Base-by-base conservation (phyloP, 2,113 vertebrate genomes). In the Zeus faber region DNA sequence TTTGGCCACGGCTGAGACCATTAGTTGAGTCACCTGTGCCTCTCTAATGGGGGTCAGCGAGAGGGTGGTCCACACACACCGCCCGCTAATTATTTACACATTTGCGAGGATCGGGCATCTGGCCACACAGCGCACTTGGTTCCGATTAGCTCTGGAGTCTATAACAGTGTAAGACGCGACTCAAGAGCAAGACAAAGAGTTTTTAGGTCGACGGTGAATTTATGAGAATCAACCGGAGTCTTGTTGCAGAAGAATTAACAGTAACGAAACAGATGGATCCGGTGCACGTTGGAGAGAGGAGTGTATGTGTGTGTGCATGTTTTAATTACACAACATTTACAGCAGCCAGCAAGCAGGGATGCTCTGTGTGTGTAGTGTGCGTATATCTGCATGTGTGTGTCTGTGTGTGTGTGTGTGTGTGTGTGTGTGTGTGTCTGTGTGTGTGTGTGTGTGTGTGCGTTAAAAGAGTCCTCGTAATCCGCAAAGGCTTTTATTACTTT, bases 21-120 rank as follows among this genome's bases (percentile, higher is more conserved):
- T 86, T 82, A 86, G 57, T 5, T 31, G 16, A 76, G 73, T 88
- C 86, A 85, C 79, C 83, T 84, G 84, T 79, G 77, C 52, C 47
- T 65, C 68, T 73, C 76, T 78, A 80, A 76, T 74, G 67, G 77
- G 29, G 76, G 75, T 80, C 70, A 72, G 65, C 62, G 68, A 58
- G 33, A 57, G 73, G 59, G 61, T 54, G 61, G 66, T 50, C 67
- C 17, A 13, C 31, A 47, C 61, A 65, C 51, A 47, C 21, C 29
- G 50, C 40, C 41, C 40, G 18, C 63, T 71, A 80, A 80, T 72
- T 53, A 57, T 60, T 43, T 23, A 51, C 70, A 65, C 56, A 48
- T 55, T n/a, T 61, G 44, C 7, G 2, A n/a, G 20, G 29, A 57
- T 24, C 26, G 26, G 60, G 51, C 72, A 76, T 67, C 66, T 80